Evolutionary conservation across 2,888 invertebrate genomes (phyloP), one percentile per base, ranked within the genome.

Genomic region (Lasioglossum figueresi): DNA sequence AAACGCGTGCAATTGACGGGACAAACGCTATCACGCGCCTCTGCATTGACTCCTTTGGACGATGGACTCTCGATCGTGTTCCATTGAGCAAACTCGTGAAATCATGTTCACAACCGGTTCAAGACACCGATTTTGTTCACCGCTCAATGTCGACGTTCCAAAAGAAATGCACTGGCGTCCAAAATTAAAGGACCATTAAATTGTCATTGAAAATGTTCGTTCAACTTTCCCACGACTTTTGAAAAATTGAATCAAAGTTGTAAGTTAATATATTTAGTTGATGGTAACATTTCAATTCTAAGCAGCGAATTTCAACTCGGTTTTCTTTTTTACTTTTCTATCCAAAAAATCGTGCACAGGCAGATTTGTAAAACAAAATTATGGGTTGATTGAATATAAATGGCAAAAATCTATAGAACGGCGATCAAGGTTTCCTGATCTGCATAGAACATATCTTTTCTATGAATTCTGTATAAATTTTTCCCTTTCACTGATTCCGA

Each of bases 21-120:
- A 40, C 34, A 31, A 43, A 77, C 43, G n/a, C 31, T 68, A 68
- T 77, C 76, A 70, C 52, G 37, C 66, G 68, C n/a, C 72, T 43
- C 40, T 12, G 43, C 43, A 48, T 48, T 31, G 71, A 43, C 43
- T 72, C 72, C 27, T 72, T 34, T 73, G 48, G 72, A 48, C 72
- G 48, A 73, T 48, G 72, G 48, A 73, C 48, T 73, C 23, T 73
- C 72, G 72, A 73, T 73, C 48, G 31, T 4, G 43, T 5, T 34
- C 31, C 23, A 23, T 43, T 12, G 45, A 8, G 19, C 37, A 34
- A 37, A 27, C 40, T 45, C 40, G 40, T 10, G 40, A 19, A 6
- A 71, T 16, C 8, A 16, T 45, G 43, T 16, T 6, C 48, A 52
- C 43, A n/a, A 5, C 6, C 14, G 8, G 23, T n/a, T 48, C 34